A percentile compares a stretch with the other conserved stretches of the same genome.
Evolutionary conservation across 2,113 vertebrate species (phyloP).

Genomic region (Meles meles): DNA sequence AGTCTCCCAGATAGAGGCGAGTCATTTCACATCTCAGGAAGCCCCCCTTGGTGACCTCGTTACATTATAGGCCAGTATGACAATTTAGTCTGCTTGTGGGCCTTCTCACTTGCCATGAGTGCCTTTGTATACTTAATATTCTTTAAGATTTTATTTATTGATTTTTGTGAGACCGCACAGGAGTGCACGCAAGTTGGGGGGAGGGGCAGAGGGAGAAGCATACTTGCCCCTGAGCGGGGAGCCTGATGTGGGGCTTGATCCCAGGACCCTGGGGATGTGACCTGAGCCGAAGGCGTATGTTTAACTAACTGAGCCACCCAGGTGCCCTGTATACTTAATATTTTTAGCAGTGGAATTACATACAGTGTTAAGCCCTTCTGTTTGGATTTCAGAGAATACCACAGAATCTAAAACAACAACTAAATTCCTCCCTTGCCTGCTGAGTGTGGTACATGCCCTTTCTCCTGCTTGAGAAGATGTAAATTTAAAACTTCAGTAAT

Average conservation of each 20-base stretch:
- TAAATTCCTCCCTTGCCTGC: constrained; percentile 41
- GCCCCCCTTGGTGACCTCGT: fast-evolving
- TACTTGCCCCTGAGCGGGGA: too few species aligned
- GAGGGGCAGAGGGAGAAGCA: too few species aligned
- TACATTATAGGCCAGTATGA: background rate
- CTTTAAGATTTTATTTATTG: background rate
- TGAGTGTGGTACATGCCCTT: constrained; percentile 4
- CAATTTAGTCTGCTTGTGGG: background rate
- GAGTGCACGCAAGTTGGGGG: too few species aligned
- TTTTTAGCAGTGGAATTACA: background rate
- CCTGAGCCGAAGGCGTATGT: too few species aligned
- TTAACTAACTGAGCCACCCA: too few species aligned
- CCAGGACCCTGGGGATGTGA: too few species aligned
- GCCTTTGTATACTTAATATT: background rate
- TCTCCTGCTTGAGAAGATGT: constrained; percentile 7
- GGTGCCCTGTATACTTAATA: background rate
- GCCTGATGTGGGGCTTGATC: too few species aligned
- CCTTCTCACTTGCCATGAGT: background rate
- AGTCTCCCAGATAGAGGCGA: background rate
- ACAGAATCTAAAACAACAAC: background rate
- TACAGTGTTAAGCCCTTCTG: background rate
- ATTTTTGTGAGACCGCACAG: too few species aligned
- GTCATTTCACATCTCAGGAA: background rate
- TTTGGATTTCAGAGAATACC: constrained; percentile 2
- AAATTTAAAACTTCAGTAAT: constrained; percentile 45